Percentiles rank a stretch among this genome's conserved stretches.
phyloP scores from a whole-genome alignment of 2,113 vertebrate species.

The Peucedramus taeniatus region DNA sequence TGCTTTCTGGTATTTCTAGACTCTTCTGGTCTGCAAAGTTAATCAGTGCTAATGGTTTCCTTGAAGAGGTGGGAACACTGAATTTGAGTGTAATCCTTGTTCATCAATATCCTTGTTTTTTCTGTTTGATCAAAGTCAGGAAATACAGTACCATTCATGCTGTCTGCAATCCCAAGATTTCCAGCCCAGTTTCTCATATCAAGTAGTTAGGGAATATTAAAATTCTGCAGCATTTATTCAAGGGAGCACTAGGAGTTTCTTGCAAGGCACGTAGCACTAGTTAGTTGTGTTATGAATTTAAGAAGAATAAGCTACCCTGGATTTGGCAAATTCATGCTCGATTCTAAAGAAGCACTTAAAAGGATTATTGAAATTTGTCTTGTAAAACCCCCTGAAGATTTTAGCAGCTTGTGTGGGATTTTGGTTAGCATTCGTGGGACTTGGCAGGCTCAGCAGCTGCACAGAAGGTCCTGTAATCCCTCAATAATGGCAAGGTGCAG shows the following conservation, averaged over 20 bases:
- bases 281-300: slow-evolving; percentile 44
- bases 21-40: not conserved
- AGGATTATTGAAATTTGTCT: slow-evolving; percentile 66
- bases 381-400: slow-evolving; percentile 61
- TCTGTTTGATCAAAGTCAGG: not conserved
- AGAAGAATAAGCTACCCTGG: slow-evolving; percentile 55
- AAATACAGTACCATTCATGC: not conserved
- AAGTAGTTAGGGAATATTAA: not conserved
- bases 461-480: slow-evolving; percentile 38
- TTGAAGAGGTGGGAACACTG: not conserved
- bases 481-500: not conserved
- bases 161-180: not conserved
- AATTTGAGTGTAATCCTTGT: not conserved
- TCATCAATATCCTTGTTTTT: not conserved
- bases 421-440: not conserved
- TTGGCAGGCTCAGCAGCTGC: slow-evolving; percentile 10
- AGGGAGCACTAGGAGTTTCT: not conserved
- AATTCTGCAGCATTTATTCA: not conserved
- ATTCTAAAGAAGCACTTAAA: slow-evolving; percentile 59
- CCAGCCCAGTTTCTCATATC: not conserved
- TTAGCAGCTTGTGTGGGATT: slow-evolving; percentile 59
- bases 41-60: not conserved
- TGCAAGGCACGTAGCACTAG: not conserved
- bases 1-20: not conserved
- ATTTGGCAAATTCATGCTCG: slow-evolving; percentile 38